A percentile compares a stretch with the other conserved stretches of the same genome.
Evolutionary conservation across 1,140 invertebrate species (phyloP).

Genomic region (Paracyclopina nana): DNA sequence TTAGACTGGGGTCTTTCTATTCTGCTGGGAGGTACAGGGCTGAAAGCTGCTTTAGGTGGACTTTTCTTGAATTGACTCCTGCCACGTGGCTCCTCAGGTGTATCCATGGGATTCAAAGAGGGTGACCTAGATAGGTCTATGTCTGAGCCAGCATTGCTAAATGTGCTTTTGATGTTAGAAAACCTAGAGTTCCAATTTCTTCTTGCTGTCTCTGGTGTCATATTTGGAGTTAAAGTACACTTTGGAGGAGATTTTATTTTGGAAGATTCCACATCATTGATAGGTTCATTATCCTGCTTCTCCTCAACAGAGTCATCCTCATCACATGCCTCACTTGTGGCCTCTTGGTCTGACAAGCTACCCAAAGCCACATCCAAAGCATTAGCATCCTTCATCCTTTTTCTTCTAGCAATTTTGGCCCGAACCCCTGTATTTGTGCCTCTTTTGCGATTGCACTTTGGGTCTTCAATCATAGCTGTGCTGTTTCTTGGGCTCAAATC

Average conservation of each 20-base stretch:
- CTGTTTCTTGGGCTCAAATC: no score
- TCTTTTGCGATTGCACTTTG: no score
- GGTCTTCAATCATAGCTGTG: no score
- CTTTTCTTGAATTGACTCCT: no score
- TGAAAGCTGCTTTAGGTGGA: no score
- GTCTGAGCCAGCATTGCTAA: no score
- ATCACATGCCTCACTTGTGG: conserved; percentile 1
- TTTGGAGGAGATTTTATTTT: no score
- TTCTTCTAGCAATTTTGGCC: conserved; percentile 2
- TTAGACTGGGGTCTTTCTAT: no score
- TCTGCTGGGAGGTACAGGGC: no score
- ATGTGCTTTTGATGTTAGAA: conserved; percentile 12
- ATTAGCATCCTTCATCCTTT: conserved; percentile 6
- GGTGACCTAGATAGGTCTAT: no score
- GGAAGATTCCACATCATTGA: background rate
- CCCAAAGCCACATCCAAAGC: conserved; percentile 1
- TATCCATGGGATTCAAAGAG: conserved; percentile 6
- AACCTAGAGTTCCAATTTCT: conserved; percentile 12
- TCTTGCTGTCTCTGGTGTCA: background rate
- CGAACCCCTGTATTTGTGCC: background rate
- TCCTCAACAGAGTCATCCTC: conserved; percentile 7
- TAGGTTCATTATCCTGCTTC: background rate
- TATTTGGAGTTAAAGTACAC: background rate
- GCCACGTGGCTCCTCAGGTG: no score
- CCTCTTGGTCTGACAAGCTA: conserved; percentile 1